Conservation (phyloP, 2,888 invertebrate species). For the Agrochola circellaris region DNA sequence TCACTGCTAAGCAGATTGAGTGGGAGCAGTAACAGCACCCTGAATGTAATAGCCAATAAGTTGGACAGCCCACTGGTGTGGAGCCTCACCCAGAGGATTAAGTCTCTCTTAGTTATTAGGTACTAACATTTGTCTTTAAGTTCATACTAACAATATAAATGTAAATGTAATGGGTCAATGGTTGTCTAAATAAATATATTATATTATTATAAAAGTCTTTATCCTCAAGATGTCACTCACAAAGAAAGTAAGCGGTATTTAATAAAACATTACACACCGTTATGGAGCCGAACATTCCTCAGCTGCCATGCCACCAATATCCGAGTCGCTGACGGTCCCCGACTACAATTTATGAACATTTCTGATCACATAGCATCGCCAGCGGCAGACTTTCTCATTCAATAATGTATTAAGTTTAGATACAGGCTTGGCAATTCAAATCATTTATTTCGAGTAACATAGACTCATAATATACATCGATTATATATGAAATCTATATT, state of each 20-base stretch:
- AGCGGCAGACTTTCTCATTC: conserved; percentile 46
- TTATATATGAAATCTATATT: background rate
- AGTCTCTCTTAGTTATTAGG: no score
- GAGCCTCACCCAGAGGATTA: no score
- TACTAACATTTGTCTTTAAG: no score
- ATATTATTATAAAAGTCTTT: background rate
- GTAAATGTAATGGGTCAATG: no score
- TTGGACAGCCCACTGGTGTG: no score
- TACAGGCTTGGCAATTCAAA: conserved; percentile 3
- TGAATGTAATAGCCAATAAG: no score
- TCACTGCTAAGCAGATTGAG: no score
- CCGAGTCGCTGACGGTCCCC: conserved; percentile 33
- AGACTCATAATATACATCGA: no score
- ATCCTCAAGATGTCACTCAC: background rate
- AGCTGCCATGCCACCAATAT: conserved; percentile 36
- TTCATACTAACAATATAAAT: no score
- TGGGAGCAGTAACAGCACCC: no score
- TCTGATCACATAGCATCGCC: conserved; percentile 52
- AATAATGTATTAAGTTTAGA: conserved; percentile 57
- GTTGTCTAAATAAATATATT: no score
- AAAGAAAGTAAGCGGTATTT: conserved; percentile 28
- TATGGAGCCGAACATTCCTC: conserved; percentile 49
- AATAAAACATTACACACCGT: conserved; percentile 54
- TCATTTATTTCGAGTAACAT: no score
- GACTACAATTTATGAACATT: conserved; percentile 55